Conservation (phyloP, 1,140 invertebrate species). For the Idris sp. region DNA sequence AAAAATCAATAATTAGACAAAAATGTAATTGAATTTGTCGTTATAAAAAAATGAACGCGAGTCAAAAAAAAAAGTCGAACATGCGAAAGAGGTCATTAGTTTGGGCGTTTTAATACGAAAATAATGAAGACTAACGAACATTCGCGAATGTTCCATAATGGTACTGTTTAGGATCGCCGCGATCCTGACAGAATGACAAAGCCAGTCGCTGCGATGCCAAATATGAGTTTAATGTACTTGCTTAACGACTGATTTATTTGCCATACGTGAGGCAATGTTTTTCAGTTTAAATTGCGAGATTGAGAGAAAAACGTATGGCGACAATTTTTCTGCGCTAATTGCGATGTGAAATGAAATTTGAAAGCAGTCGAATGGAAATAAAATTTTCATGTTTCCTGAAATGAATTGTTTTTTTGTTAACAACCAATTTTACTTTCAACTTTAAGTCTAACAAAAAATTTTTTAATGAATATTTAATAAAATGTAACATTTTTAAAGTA, state of each 20-base stretch:
- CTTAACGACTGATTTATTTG: constrained; percentile 39
- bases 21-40: too few relatives aligned
- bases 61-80: too few relatives aligned
- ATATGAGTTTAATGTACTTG: constrained; percentile 53
- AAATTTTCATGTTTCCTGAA: constrained; percentile 8
- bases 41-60: too few relatives aligned
- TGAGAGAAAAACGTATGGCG: constrained; percentile 15
- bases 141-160: too few relatives aligned
- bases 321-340: constrained; percentile 38
- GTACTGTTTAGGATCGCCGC: constrained; percentile 48
- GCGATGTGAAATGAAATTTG: constrained; percentile 25
- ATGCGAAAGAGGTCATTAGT: constrained; percentile 26
- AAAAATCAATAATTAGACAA: too few relatives aligned
- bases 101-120: constrained; percentile 60
- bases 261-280: background rate
- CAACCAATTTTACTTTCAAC: constrained; percentile 4
- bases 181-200: constrained; percentile 35
- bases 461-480: too few relatives aligned
- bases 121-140: constrained; percentile 69
- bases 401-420: too few relatives aligned
- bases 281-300: constrained; percentile 6
- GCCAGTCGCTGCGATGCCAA: constrained; percentile 35
- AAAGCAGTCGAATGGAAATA: constrained; percentile 14
- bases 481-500: too few relatives aligned
- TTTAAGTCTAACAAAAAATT: too few relatives aligned